These are phyloP conservation scores for Megaceryle alcyon DNA, from an alignment of 2,797 vertebrate species.

Conservation along the genomic window DNA sequence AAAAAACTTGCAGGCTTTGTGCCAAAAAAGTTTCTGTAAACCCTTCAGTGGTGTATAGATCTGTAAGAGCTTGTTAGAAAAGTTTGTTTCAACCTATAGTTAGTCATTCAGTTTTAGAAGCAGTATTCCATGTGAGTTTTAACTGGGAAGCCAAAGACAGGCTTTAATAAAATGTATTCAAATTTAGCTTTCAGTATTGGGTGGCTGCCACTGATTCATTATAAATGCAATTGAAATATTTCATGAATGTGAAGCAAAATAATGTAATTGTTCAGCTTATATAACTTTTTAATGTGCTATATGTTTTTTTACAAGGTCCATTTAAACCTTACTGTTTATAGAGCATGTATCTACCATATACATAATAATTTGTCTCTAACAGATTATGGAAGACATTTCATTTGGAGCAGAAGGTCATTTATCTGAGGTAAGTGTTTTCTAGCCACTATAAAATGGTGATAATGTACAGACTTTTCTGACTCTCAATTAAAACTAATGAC, in stretches of 20 bases:
- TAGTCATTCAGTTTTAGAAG: not conserved
- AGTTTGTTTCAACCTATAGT: not conserved
- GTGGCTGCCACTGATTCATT: not conserved
- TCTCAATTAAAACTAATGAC: slow-evolving; percentile 34
- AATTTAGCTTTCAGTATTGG: not conserved
- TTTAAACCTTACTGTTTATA: not conserved
- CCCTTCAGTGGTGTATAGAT: not conserved
- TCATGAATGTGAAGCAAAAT: not conserved
- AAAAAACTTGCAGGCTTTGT: not conserved
- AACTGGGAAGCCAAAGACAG: not conserved
- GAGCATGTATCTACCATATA: not conserved
- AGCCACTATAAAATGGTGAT: slow-evolving; percentile 2
- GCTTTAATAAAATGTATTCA: slow-evolving; percentile 20
- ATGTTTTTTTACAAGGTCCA: not conserved
- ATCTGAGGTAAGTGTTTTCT: slow-evolving; percentile 78
- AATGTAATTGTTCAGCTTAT: slow-evolving; percentile 3
- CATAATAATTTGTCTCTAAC: slow-evolving; percentile 61
- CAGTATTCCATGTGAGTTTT: not conserved
- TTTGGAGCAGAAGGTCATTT: slow-evolving; percentile 83
- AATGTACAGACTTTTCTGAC: not conserved
- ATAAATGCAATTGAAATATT: not conserved
- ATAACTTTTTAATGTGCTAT: slow-evolving; percentile 12
- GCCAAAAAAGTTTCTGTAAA: not conserved
- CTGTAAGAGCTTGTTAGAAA: not conserved
- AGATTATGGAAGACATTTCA: slow-evolving; percentile 83